Evolutionary conservation across 1,140 invertebrate genomes (phyloP).

Genomic region (Drosophila subobscura): DNA sequence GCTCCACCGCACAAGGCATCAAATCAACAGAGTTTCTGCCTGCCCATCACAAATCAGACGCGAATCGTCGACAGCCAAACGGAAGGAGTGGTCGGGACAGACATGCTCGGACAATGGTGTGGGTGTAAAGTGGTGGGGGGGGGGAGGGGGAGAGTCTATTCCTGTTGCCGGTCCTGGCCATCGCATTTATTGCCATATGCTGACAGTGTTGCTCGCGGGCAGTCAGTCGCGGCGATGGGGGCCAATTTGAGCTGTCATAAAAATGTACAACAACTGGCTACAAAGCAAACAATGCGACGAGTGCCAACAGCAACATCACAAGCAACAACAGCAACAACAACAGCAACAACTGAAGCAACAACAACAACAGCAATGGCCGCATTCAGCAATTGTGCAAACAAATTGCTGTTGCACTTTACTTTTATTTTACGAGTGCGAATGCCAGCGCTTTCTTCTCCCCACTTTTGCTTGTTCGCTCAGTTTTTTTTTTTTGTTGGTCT

Average conservation of each 20-base stretch:
- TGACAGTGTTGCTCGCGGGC: conserved; percentile 76
- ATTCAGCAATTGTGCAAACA: conserved; percentile 81
- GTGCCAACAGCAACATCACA: conserved; percentile 73
- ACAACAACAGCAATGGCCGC: conserved; percentile 66
- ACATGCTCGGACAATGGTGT: not conserved
- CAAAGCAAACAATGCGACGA: conserved; percentile 80
- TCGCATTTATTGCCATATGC: conserved; percentile 78
- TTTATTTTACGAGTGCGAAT: conserved; percentile 82
- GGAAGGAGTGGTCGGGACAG: not conserved
- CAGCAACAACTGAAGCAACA: conserved; percentile 34
- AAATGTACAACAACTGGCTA: conserved; percentile 79
- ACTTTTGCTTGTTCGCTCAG: conserved; percentile 3
- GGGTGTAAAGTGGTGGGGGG: conserved; percentile 12
- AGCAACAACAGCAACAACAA: conserved; percentile 28
- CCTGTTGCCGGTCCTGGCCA: conserved; percentile 44
- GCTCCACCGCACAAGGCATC: conserved; percentile 40
- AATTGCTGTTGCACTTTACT: conserved; percentile 82
- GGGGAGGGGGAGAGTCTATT: conserved; percentile 9
- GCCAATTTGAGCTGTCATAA: conserved; percentile 81
- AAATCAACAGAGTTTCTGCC: conserved; percentile 51
- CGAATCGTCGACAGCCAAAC: conserved; percentile 58
- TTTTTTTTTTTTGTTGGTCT: conserved; percentile 19
- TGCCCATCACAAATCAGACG: conserved; percentile 66
- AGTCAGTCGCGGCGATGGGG: conserved; percentile 68
- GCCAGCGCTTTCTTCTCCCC: conserved; percentile 61